A percentile compares a stretch with the other conserved stretches of the same genome.
phyloP scores from a whole-genome alignment of 2,888 invertebrate genomes.

The Tolmerus cingulatus region DNA sequence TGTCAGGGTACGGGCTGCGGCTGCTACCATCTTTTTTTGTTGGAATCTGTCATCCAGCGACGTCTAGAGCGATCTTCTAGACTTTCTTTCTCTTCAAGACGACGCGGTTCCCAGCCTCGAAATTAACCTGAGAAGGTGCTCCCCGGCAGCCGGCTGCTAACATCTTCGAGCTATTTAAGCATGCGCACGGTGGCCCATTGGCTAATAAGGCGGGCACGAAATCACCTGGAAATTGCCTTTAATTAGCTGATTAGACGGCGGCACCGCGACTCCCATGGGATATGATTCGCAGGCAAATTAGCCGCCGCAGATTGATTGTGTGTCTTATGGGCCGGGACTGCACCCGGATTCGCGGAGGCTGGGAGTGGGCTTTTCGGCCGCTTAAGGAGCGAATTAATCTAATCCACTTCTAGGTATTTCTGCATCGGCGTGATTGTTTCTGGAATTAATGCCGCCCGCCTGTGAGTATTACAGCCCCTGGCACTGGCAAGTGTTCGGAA shows the following conservation, averaged over 20 bases:
- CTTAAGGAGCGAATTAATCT: neutral
- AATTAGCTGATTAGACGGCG: slow-evolving; percentile 38
- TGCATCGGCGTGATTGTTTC: neutral
- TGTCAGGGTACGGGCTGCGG: neutral
- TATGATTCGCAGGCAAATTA: slow-evolving; percentile 24
- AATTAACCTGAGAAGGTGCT: neutral
- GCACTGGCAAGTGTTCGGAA: neutral
- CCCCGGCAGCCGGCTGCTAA: neutral
- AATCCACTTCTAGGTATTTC: neutral
- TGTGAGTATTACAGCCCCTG: neutral
- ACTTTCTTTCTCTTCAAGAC: neutral
- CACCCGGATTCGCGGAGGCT: neutral
- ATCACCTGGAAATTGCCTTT: slow-evolving; percentile 39
- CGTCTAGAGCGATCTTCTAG: neutral
- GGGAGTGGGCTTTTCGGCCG: neutral
- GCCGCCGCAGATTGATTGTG: neutral
- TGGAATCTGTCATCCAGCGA: slow-evolving; percentile 19
- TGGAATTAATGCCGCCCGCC: neutral
- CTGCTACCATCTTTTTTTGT: slow-evolving; percentile 4
- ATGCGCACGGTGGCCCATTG: slow-evolving; percentile 23
- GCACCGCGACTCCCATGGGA: neutral
- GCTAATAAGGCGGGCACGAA: slow-evolving; percentile 37
- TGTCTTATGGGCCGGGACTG: neutral
- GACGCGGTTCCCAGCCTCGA: neutral
- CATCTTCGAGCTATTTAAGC: neutral